Conservation (phyloP, 2,888 invertebrate species). For the Aspidiotus rigidus region DNA sequence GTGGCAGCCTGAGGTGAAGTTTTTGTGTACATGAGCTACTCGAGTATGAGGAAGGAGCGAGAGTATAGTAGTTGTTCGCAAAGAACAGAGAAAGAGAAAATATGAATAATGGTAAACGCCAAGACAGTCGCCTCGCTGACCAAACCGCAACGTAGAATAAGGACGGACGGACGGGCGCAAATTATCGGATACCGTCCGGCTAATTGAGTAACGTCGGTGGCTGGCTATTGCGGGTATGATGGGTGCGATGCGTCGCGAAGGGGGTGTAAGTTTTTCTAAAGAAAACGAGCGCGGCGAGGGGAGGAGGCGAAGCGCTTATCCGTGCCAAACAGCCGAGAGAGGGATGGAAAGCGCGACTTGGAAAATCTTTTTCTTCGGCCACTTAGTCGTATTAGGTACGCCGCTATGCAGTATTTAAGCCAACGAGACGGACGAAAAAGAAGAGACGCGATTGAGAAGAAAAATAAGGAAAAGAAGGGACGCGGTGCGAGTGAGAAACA, state of each 20-base stretch:
- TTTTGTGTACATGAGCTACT: not conserved
- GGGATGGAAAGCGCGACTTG: conserved; percentile 1
- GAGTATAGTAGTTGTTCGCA: no score
- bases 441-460: no score
- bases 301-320: not conserved
- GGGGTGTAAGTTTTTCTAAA: not conserved
- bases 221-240: not conserved
- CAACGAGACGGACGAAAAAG: no score
- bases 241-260: not conserved
- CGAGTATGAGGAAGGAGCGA: no score
- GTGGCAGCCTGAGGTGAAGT: not conserved
- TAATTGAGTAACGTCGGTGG: conserved; percentile 14
- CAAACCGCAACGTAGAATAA: conserved; percentile 8
- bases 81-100: conserved; percentile 41
- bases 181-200: conserved; percentile 11
- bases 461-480: not conserved
- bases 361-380: conserved; percentile 10
- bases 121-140: conserved; percentile 26
- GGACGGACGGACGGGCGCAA: conserved; percentile 7
- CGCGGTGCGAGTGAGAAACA: conserved; percentile 9
- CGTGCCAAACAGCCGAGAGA: not conserved
- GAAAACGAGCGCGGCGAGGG: not conserved
- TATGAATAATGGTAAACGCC: conserved; percentile 33
- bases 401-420: not conserved
- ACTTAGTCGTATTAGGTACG: conserved; percentile 2